Evolutionary conservation across 2,113 vertebrate species (phyloP).

Genomic region (Perccottus glenii): DNA sequence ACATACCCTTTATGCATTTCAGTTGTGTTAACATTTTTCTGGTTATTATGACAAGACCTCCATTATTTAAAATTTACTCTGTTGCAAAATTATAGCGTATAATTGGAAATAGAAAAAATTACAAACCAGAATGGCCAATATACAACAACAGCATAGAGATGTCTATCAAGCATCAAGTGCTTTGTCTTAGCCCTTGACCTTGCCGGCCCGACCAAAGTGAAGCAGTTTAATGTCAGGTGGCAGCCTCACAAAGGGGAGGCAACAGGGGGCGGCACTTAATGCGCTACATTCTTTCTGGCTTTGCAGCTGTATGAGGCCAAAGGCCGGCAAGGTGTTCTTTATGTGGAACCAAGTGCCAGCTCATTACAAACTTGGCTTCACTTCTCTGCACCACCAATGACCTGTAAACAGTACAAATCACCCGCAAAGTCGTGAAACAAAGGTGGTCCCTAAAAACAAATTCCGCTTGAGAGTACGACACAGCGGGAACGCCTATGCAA

Average conservation of each 20-base stretch:
- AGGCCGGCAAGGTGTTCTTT: constrained; percentile 46
- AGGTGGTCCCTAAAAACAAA: constrained; percentile 17
- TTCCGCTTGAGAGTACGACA: constrained; percentile 10
- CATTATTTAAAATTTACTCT: too few species aligned
- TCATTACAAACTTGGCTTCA: constrained; percentile 64
- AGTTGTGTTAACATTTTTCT: too few species aligned
- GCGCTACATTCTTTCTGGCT: constrained; percentile 60
- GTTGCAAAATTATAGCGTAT: too few species aligned
- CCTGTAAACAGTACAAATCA: constrained; percentile 63
- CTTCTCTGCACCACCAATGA: constrained; percentile 60
- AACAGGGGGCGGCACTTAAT: constrained; percentile 62
- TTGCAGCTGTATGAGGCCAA: constrained; percentile 64
- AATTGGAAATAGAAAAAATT: too few species aligned
- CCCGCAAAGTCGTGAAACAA: constrained; percentile 56
- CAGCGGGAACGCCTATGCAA: constrained; percentile 35
- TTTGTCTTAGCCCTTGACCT: constrained; percentile 47
- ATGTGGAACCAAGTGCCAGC: constrained; percentile 67
- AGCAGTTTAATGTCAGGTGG: constrained; percentile 70
- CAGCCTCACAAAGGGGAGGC: constrained; percentile 73
- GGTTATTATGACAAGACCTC: too few species aligned
- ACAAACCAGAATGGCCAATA: too few species aligned
- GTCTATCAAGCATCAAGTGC: constrained; percentile 33
- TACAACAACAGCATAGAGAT: background rate
- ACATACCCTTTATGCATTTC: too few species aligned
- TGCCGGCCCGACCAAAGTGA: constrained; percentile 46